Conservation (phyloP, 92 coral and sea anemone species). For the Pocillopora meandrina region DNA sequence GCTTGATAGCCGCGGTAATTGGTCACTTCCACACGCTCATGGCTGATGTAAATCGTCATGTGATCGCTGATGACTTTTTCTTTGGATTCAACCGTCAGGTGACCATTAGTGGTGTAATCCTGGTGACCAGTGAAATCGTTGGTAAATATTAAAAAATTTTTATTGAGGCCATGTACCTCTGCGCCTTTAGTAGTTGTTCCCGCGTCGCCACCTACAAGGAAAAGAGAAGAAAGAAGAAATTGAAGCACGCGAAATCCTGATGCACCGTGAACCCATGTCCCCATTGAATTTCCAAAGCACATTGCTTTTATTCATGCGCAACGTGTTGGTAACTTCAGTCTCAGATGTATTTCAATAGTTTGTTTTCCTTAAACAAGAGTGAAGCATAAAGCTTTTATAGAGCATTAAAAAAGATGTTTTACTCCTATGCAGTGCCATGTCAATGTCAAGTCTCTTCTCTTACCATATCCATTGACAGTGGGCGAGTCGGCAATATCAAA, state of each 20-base stretch:
- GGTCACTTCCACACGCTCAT: slow-evolving; percentile 25
- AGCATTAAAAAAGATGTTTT: too few relatives aligned
- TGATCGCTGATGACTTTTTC: slow-evolving; percentile 7
- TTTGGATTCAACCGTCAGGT: not conserved
- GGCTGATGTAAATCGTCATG: slow-evolving; percentile 24
- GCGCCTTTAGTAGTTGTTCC: not conserved
- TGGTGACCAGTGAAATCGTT: slow-evolving; percentile 11
- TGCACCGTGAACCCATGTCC: too few relatives aligned
- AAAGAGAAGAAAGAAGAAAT: not conserved
- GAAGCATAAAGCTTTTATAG: too few relatives aligned
- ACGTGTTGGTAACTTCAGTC: too few relatives aligned
- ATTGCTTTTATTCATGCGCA: too few relatives aligned
- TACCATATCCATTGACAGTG: not conserved
- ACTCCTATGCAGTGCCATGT: too few relatives aligned
- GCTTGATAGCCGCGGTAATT: slow-evolving; percentile 30
- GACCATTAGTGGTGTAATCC: slow-evolving; percentile 16
- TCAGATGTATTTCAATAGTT: too few relatives aligned
- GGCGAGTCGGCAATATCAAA: not conserved
- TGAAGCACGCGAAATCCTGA: too few relatives aligned
- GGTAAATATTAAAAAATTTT: slow-evolving; percentile 1
- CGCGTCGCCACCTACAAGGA: not conserved
- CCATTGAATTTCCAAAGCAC: too few relatives aligned
- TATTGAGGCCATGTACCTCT: not conserved
- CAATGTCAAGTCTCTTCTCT: not conserved
- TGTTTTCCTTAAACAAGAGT: too few relatives aligned